Evolutionary conservation across 2,113 vertebrate species (phyloP), one percentile per base, ranked within the genome.

Genomic region (Chionomys nivalis): DNA sequence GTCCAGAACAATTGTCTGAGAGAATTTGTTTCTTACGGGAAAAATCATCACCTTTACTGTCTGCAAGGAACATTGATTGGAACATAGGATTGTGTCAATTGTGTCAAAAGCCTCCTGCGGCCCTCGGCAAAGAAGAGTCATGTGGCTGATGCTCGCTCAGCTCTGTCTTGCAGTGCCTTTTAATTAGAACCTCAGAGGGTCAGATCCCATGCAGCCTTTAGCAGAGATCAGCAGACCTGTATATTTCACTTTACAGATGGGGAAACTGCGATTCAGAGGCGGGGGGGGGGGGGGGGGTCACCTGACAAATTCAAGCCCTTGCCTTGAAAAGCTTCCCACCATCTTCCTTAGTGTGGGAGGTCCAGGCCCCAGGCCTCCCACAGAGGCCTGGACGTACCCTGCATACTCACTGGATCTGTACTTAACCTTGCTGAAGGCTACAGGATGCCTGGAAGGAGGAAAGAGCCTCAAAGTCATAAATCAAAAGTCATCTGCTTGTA

Each of bases 101-200:
- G 26, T 93, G 79, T 89, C 78, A 83, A 87, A 78, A 90, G 90
- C 79, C 63, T 83, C 81, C 73, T 49, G 90, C 39, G 52, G 81
- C 44, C 31, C 77, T 92, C 58, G 0, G 0, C 58, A 55, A 92
- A 77, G 63, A 92, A 77, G 65, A 91, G 33, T 39, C 28, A 3
- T 13, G 0, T 6, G 42, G 66, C 77, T n/a, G 65, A 83, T 39
- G n/a, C 21, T 92, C 42, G 6, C 70, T 90, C 58, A 77, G 5
- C 75, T 79, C 66, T 95, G 91, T 76, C 72, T 90, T 70, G 58
- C 3, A 13, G 93, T n/a, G 55, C 70, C 91, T 97, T 93, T 76
- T 95, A 92, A 87, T 92, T 89, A 89, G 65, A 70, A 93, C 65
- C 93, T 86, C 89, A 42, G 75, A 90, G 58, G 72, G 83, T 55